A percentile compares a stretch with the other conserved stretches of the same genome.
phyloP scores from a whole-genome alignment of 2,797 vertebrate genomes.

The Myripristis murdjan region DNA sequence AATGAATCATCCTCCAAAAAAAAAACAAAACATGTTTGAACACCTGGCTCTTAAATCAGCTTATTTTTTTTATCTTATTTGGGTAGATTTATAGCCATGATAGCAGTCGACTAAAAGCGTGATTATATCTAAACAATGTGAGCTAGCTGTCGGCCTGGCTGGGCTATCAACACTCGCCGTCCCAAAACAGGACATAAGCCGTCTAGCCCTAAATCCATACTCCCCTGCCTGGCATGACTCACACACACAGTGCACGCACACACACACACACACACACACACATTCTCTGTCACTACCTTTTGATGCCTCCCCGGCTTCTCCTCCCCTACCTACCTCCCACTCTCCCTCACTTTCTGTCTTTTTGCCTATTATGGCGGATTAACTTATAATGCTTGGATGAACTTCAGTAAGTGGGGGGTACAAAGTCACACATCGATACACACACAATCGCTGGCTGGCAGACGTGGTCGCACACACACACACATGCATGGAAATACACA shows the following conservation, averaged over 20 bases:
- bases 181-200: slow-evolving; percentile 76
- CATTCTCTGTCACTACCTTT: slow-evolving; percentile 53
- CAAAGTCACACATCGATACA: slow-evolving; percentile 81
- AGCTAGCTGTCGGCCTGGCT: slow-evolving; percentile 51
- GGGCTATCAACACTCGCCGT: slow-evolving; percentile 69
- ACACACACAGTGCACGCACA: slow-evolving; percentile 53
- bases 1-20: slow-evolving; percentile 37
- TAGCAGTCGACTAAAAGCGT: slow-evolving; percentile 15
- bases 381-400: slow-evolving; percentile 87
- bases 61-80: slow-evolving; percentile 36
- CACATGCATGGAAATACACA: too few relatives aligned
- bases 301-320: slow-evolving; percentile 48
- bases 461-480: slow-evolving; percentile 79
- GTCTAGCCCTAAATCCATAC: slow-evolving; percentile 67
- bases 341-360: slow-evolving; percentile 64
- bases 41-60: slow-evolving; percentile 19
- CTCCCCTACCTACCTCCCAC: slow-evolving; percentile 30
- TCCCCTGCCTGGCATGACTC: slow-evolving; percentile 67
- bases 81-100: slow-evolving; percentile 46
- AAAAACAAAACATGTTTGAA: slow-evolving; percentile 1
- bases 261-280: slow-evolving; percentile 15
- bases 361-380: slow-evolving; percentile 87
- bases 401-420: slow-evolving; percentile 80
- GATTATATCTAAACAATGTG: slow-evolving; percentile 60
- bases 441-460: slow-evolving; percentile 69